Conservation (phyloP, 2,797 vertebrate genomes). For the Pachyuromys duprasi region DNA sequence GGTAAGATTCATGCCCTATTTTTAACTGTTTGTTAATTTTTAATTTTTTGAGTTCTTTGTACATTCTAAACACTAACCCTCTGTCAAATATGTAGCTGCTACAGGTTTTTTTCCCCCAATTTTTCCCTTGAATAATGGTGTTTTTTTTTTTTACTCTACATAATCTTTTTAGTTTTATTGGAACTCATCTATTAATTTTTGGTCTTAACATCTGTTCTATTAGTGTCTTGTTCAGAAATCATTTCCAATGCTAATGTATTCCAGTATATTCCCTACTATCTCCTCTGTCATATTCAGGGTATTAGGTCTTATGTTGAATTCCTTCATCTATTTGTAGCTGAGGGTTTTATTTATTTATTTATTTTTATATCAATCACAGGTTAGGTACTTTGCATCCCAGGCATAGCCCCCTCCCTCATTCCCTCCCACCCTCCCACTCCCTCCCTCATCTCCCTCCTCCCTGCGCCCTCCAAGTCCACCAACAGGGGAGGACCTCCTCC, state of each 20-base stretch:
- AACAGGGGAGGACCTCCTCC: no score
- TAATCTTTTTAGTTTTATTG: neutral
- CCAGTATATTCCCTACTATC: neutral
- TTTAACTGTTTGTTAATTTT: neutral
- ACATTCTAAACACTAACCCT: neutral
- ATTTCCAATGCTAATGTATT: neutral
- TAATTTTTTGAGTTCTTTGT: neutral
- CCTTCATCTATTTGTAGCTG: neutral
- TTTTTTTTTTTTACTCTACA: neutral
- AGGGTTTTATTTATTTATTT: no score
- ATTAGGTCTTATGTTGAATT: neutral
- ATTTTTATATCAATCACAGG: no score
- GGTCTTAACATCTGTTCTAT: neutral
- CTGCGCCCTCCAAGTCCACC: no score
- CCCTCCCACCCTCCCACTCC: no score
- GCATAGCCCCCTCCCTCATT: no score
- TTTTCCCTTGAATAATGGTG: neutral
- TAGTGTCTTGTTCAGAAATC: neutral
- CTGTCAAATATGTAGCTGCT: neutral
- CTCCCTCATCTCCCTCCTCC: no score
- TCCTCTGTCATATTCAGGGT: neutral
- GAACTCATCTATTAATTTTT: neutral
- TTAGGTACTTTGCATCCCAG: no score
- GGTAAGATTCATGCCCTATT: neutral
- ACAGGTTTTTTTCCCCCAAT: no score